These are phyloP conservation scores for Halyomorpha halys DNA, from an alignment of 1,140 invertebrate genomes.

Conservation along the genomic window DNA sequence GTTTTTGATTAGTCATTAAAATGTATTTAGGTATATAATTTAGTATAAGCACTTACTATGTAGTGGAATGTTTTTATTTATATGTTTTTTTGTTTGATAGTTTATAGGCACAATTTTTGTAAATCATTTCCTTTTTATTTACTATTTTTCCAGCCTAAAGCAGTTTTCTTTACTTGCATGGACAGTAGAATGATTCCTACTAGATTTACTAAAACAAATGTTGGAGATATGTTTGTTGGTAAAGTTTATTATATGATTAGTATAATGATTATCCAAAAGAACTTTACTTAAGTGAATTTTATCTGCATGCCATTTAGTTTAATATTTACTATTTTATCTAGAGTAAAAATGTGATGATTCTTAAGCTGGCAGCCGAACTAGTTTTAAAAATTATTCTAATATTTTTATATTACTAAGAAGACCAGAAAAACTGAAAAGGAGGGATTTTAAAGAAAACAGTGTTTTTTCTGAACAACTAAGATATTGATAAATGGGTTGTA, in stretches of 20 bases:
- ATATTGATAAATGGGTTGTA: too few species aligned
- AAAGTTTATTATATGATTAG: constrained; percentile 28
- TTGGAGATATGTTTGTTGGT: constrained; percentile 96
- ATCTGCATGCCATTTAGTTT: neutral
- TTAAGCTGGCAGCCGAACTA: too few species aligned
- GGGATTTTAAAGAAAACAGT: too few species aligned
- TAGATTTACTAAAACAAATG: constrained; percentile 85
- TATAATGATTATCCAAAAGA: neutral
- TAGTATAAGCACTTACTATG: neutral
- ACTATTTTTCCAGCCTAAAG: constrained; percentile 65
- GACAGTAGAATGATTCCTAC: constrained; percentile 93
- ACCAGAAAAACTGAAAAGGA: too few species aligned
- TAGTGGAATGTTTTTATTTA: constrained; percentile 3
- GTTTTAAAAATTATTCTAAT: too few species aligned
- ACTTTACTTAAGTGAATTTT: neutral
- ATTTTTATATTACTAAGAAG: too few species aligned
- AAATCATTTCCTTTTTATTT: constrained; percentile 2
- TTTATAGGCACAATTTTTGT: too few species aligned
- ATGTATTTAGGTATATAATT: too few species aligned
- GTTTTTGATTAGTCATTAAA: too few species aligned
- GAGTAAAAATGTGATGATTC: too few species aligned
- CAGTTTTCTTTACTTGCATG: constrained; percentile 95
- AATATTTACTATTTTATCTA: too few species aligned
- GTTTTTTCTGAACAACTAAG: too few species aligned
- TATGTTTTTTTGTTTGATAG: neutral